Evolutionary conservation across 2,113 vertebrate genomes (phyloP).

Genomic region (Porphyrio hochstetteri): DNA sequence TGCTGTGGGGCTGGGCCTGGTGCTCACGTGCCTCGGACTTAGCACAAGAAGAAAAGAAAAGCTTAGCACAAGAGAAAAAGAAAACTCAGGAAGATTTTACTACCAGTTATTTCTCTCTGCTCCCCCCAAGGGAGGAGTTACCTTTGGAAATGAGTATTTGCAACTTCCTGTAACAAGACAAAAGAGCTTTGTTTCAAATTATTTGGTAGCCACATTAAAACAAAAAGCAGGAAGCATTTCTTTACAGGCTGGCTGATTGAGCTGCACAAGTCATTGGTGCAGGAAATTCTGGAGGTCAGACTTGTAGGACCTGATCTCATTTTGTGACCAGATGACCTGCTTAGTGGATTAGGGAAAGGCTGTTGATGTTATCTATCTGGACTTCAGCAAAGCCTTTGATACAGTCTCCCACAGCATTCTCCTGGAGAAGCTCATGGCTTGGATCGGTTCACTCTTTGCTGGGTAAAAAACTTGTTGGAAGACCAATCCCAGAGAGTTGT

Average conservation of each 20-base stretch:
- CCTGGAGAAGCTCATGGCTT: too few species aligned
- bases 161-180: not conserved
- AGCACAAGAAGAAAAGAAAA: not conserved
- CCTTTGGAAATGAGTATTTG: not conserved
- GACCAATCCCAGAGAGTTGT: too few species aligned
- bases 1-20: not conserved
- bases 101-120: not conserved
- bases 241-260: not conserved
- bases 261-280: not conserved
- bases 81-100: not conserved
- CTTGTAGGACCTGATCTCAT: not conserved
- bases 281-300: not conserved
- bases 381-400: too few species aligned
- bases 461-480: too few species aligned
- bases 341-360: too few species aligned
- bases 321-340: too few species aligned
- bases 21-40: not conserved
- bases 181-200: not conserved
- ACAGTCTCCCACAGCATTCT: too few species aligned
- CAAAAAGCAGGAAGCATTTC: not conserved
- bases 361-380: too few species aligned
- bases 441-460: too few species aligned
- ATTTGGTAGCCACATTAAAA: not conserved
- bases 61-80: not conserved
- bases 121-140: not conserved